Percentiles rank a stretch among this genome's conserved stretches.
phyloP scores from a whole-genome alignment of 2,113 vertebrate species.

The Saguinus midas region DNA sequence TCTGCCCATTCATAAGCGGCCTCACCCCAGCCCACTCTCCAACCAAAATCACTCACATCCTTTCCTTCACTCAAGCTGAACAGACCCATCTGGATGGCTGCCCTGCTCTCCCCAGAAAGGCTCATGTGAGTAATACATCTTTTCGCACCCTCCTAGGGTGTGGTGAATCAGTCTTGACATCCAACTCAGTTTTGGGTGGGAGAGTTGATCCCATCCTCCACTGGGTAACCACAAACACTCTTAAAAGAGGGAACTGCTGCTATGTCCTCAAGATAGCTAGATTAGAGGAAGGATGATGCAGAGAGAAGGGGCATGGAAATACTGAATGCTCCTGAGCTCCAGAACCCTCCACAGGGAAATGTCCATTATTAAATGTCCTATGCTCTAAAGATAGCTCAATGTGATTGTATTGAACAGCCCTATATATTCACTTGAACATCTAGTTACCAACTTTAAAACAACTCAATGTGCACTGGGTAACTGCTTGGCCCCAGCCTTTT shows the following conservation, averaged over 20 bases:
- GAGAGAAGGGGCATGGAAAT: neutral
- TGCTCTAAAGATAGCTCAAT: neutral
- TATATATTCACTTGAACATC: neutral
- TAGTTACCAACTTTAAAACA: neutral
- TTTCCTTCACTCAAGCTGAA: neutral
- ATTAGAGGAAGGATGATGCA: neutral
- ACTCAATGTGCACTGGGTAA: too few relatives aligned
- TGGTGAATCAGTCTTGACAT: neutral
- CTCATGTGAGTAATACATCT: neutral
- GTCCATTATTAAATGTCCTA: neutral
- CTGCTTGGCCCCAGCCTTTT: neutral
- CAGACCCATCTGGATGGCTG: neutral
- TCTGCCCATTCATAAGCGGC: neutral
- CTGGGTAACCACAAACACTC: neutral
- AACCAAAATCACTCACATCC: neutral
- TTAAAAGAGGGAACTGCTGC: neutral
- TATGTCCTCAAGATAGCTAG: neutral
- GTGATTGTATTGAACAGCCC: neutral
- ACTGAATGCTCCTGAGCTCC: neutral
- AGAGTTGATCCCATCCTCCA: neutral
- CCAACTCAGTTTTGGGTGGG: neutral
- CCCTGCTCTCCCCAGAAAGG: neutral
- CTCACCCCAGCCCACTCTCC: neutral
- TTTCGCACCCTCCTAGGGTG: neutral
- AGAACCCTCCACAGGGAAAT: neutral